A percentile compares a stretch with the other conserved stretches of the same genome.
phyloP scores from a whole-genome alignment of 2,888 invertebrate genomes.

The Leptodirus hochenwartii region DNA sequence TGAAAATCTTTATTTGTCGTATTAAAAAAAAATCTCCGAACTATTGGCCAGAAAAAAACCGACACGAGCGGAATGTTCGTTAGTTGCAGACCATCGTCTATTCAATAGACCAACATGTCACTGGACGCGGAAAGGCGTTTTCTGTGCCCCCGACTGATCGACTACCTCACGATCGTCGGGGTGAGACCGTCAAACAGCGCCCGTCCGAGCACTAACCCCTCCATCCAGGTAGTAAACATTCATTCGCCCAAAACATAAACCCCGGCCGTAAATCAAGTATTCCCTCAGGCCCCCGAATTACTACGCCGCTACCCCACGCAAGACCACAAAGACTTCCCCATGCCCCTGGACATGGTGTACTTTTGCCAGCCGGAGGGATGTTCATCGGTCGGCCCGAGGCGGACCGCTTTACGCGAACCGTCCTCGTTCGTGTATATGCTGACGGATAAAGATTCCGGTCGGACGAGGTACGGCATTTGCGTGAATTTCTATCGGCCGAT shows the following conservation, averaged over 20 bases:
- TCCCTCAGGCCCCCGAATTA: conserved; percentile 87
- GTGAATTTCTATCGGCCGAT: conserved; percentile 95
- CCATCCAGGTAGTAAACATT: conserved; percentile 66
- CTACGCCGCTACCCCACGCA: conserved; percentile 87
- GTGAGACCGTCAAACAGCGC: conserved; percentile 52
- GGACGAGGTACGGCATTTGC: conserved; percentile 90
- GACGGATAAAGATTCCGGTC: conserved; percentile 96
- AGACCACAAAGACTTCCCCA: conserved; percentile 91
- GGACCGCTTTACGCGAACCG: conserved; percentile 70
- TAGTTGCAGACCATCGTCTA: too few species aligned
- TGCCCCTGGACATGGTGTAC: conserved; percentile 96
- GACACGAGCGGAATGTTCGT: too few species aligned
- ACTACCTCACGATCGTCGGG: conserved; percentile 95
- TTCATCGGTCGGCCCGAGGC: conserved; percentile 74
- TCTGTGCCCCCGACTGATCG: conserved; percentile 73
- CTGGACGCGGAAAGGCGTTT: conserved; percentile 58
- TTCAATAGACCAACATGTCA: conserved; percentile 21
- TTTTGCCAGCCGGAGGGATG: conserved; percentile 99
- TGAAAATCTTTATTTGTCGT: too few species aligned
- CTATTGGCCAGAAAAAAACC: too few species aligned
- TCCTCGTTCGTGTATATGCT: conserved; percentile 95
- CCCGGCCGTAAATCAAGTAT: too few species aligned
- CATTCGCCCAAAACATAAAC: conserved; percentile 7
- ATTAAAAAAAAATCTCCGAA: too few species aligned
- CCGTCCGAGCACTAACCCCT: conserved; percentile 48